Evolutionary conservation across 2,888 invertebrate species (phyloP).

Genomic region (Lithophane semibrunnea): DNA sequence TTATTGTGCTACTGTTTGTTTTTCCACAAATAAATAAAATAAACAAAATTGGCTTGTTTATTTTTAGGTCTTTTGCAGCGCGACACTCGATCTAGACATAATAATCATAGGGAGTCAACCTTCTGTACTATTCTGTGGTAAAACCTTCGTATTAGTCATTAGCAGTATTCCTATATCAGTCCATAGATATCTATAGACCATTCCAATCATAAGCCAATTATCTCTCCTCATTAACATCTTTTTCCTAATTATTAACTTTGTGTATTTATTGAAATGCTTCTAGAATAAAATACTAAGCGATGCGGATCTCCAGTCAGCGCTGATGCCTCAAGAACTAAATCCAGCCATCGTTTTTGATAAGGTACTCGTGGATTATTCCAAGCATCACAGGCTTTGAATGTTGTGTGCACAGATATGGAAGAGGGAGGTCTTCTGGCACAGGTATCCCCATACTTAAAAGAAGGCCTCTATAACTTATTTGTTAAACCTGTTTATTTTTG

Average conservation of each 20-base stretch:
- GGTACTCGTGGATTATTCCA: conserved; percentile 61
- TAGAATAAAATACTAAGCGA: conserved; percentile 72
- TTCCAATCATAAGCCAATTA: neutral
- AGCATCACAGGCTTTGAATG: too few relatives aligned
- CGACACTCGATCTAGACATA: too few relatives aligned
- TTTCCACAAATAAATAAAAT: too few relatives aligned
- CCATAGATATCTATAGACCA: too few relatives aligned
- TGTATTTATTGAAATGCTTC: neutral
- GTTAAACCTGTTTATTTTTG: too few relatives aligned
- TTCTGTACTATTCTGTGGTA: neutral
- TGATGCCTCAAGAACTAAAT: conserved; percentile 86
- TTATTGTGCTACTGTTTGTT: too few relatives aligned
- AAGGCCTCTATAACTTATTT: too few relatives aligned
- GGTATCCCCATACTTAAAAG: too few relatives aligned
- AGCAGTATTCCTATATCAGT: neutral
- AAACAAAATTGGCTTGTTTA: too few relatives aligned
- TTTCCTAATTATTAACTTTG: neutral
- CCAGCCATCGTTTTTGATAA: conserved; percentile 79
- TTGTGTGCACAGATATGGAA: too few relatives aligned
- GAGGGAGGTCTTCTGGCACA: too few relatives aligned
- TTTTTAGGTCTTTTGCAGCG: too few relatives aligned
- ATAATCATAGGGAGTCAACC: neutral
- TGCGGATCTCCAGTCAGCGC: conserved; percentile 80
- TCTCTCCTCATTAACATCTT: neutral
- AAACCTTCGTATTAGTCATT: neutral